Evolutionary conservation across 2,797 vertebrate species (phyloP), one percentile per base, ranked within the genome.

Genomic region (Danio choprae): DNA sequence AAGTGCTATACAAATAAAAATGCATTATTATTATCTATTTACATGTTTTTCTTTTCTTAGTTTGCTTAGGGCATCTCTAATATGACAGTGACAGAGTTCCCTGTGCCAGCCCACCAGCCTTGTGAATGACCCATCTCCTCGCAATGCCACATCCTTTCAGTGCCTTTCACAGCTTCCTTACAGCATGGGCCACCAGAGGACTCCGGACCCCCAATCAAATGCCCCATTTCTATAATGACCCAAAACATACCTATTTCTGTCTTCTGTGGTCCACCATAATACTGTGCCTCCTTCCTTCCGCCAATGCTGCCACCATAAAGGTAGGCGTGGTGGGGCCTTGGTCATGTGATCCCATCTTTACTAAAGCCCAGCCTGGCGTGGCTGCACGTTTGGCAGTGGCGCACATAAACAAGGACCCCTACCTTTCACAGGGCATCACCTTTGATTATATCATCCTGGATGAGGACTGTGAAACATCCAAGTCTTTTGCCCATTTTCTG

Each of bases 281-380:
- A 15, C 70, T 89, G 13, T 88, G 78, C 56, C 75, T 91, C 6
- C 58, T 5, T n/a, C 80, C 86, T 48, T 16, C 83, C 44, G 79
- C 82, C 1, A 84, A 86, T 16, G 89, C 88, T 2, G 80, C 82
- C 16, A 84, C 81, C 73, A 96, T 96, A 85, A 95, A 87, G 78
- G 91, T 97, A 1, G 96, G 96, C 4, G 89, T 97, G 7, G 86
- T 97, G 0, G 96, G 96, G 4, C 96, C 96, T 6, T 98, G 97
- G 96, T 89, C 90, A 9, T 97, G 95, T 74, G 96, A 98, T 74
- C 94, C 94, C 0, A 83, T 96, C 10, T 96, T 96, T 83, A 93
- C 93, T 70, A 97, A 97, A 88, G 94, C 96, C 38, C 92, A 95
- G 74, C 96, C 96, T 10, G 86, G 90, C 0, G 87, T 93, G 58